Conservation (phyloP, 2,113 vertebrate species). For the Notiomystis cincta region DNA sequence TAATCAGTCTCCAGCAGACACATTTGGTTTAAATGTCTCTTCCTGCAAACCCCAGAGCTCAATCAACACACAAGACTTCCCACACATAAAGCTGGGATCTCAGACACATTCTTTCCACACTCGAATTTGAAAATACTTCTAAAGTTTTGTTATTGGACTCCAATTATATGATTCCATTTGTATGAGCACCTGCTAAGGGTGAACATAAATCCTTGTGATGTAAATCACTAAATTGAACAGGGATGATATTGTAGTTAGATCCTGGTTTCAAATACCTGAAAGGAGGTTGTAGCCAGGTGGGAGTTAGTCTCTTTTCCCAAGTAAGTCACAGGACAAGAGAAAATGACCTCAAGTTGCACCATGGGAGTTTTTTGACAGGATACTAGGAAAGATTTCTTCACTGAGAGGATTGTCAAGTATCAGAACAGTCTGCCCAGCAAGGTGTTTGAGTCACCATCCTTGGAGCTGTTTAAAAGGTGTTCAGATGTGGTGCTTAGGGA, state of each 20-base stretch:
- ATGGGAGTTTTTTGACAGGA: background rate
- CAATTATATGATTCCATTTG: background rate
- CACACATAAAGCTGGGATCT: background rate
- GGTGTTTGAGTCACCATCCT: background rate
- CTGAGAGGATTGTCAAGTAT: background rate
- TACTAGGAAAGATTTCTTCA: background rate
- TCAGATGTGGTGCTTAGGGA: background rate
- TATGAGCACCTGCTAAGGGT: background rate
- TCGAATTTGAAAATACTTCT: background rate
- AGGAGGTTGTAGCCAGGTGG: background rate
- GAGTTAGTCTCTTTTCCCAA: background rate
- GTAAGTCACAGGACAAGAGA: background rate
- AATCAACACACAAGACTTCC: background rate
- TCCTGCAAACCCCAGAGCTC: background rate
- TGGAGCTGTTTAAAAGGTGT: background rate
- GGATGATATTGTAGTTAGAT: background rate
- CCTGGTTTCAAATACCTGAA: background rate
- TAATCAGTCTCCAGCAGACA: background rate
- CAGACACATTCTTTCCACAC: background rate
- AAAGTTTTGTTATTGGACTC: background rate
- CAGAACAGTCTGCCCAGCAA: fast-evolving
- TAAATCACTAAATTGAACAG: background rate
- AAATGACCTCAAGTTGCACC: background rate
- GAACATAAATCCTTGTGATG: background rate
- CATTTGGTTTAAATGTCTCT: background rate